Percentiles rank a stretch among this genome's conserved stretches.
These are phyloP conservation scores for Mamestra brassicae DNA, from an alignment of 2,888 invertebrate species.

Conservation along the genomic window DNA sequence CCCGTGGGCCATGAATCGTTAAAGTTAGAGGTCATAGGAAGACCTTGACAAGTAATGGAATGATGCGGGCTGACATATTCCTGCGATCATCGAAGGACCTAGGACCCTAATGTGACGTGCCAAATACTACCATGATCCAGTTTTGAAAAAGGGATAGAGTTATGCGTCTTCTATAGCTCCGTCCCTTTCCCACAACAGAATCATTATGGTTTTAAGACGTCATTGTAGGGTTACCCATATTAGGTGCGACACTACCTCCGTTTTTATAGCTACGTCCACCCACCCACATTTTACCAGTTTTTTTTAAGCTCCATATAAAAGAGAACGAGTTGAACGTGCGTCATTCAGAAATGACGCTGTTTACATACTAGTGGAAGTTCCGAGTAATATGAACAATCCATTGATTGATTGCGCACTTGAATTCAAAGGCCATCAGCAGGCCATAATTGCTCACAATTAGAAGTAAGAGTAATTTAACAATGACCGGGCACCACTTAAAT, in stretches of 20 bases:
- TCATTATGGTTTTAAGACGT: background rate
- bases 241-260: too few species aligned
- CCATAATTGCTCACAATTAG: constrained; percentile 31
- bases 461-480: background rate
- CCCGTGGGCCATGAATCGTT: too few species aligned
- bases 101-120: background rate
- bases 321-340: background rate
- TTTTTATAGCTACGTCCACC: background rate
- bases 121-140: background rate
- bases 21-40: too few species aligned
- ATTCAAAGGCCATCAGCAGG: constrained; percentile 10
- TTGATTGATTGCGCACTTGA: constrained; percentile 43
- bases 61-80: too few species aligned
- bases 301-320: too few species aligned
- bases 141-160: background rate
- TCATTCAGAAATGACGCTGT: constrained; percentile 14
- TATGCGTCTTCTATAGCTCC: background rate
- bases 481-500: background rate
- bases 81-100: too few species aligned
- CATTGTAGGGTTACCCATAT: too few species aligned
- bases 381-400: background rate
- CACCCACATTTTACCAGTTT: too few species aligned
- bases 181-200: background rate
- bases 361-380: constrained; percentile 6
- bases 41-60: too few species aligned